These are phyloP conservation scores for Orthonyx spaldingii DNA, from an alignment of 2,113 vertebrate species.

Conservation along the genomic window DNA sequence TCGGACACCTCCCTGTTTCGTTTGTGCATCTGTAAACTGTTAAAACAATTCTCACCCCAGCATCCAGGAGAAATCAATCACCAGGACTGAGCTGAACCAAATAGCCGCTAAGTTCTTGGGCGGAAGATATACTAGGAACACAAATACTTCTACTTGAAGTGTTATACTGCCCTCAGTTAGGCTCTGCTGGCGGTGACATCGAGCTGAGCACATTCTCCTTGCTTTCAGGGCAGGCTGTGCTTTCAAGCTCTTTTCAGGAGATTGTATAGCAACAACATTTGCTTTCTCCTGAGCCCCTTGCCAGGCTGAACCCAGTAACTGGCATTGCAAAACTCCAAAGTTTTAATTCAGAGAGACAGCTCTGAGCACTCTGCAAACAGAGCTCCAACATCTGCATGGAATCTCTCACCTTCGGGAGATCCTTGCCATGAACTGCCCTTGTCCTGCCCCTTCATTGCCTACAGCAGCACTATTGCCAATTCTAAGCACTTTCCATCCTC, in stretches of 20 bases:
- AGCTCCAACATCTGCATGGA: not conserved
- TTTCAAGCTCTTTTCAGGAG: not conserved
- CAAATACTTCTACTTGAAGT: conserved; percentile 35
- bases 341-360: not conserved
- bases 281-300: not conserved
- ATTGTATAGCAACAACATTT: not conserved
- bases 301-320: accelerated
- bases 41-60: conserved; percentile 47
- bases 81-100: conserved; percentile 38
- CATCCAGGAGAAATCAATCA: conserved; percentile 57
- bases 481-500: not conserved
- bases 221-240: not conserved
- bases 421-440: not conserved
- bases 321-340: not conserved
- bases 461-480: not conserved
- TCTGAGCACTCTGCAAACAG: not conserved
- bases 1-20: conserved; percentile 31
- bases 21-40: conserved; percentile 51
- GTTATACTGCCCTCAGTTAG: conserved; percentile 21
- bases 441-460: not conserved
- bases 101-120: conserved; percentile 14
- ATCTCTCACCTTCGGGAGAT: not conserved
- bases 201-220: not conserved
- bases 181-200: not conserved
- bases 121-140: conserved; percentile 4